Percentiles rank a stretch among this genome's conserved stretches.
Conservation (phyloP, 2,113 vertebrate species). For the Cardinalis cardinalis region DNA sequence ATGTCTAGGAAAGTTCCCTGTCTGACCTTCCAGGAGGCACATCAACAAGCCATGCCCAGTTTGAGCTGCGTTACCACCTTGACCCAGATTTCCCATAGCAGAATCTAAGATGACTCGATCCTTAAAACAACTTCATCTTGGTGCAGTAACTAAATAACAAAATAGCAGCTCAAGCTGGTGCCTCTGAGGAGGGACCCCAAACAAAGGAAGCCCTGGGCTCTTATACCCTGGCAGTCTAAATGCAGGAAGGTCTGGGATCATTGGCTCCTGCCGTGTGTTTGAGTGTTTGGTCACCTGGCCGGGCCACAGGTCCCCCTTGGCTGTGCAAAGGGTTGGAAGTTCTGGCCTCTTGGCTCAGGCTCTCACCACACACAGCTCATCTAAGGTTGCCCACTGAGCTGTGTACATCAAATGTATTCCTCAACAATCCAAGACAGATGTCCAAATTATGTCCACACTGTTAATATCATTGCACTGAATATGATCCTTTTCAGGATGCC, state of each 20-base stretch:
- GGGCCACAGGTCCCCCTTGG: rapidly evolving
- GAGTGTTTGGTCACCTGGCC: rapidly evolving
- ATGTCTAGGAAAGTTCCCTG: not conserved
- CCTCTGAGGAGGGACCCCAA: not conserved
- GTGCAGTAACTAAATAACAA: not conserved
- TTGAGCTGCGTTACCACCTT: not conserved
- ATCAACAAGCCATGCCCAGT: no score
- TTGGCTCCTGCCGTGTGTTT: rapidly evolving
- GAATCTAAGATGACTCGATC: rapidly evolving
- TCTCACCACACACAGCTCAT: not conserved
- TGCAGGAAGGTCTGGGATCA: not conserved
- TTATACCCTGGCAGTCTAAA: not conserved
- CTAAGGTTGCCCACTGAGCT: not conserved
- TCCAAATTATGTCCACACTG: not conserved
- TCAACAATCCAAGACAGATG: not conserved
- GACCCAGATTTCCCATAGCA: not conserved
- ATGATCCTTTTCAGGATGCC: not conserved
- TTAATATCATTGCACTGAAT: not conserved
- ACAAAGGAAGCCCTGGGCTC: not conserved
- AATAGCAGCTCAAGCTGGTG: not conserved
- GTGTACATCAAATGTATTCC: not conserved
- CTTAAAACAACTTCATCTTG: not conserved
- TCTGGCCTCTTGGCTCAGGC: not conserved
- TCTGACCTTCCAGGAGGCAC: not conserved
- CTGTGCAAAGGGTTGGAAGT: not conserved